phyloP scores from a whole-genome alignment of 2,113 vertebrate species.

The Lycaon pictus region DNA sequence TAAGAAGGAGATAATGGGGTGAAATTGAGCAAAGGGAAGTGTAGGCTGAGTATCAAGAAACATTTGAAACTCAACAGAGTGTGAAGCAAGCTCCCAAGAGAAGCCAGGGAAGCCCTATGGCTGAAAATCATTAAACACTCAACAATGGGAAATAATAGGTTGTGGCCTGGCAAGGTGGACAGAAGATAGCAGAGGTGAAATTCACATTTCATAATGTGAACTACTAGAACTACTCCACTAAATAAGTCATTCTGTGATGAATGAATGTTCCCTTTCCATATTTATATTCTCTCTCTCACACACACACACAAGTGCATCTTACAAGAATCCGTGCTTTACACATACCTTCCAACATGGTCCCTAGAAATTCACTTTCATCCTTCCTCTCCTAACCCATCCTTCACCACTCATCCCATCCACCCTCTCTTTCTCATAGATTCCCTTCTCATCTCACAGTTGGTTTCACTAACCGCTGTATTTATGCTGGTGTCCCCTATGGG shows the following conservation, averaged over 20 bases:
- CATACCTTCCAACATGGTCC: not conserved
- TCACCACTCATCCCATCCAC: not conserved
- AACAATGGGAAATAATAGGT: not conserved
- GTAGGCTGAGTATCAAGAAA: conserved; percentile 49
- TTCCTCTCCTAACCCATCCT: not conserved
- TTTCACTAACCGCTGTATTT: not conserved
- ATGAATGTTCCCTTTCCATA: not conserved
- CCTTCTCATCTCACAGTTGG: not conserved
- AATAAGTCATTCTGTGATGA: not conserved
- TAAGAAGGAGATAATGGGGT: conserved; percentile 34
- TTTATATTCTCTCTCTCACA: not conserved
- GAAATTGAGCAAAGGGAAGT: conserved; percentile 51
- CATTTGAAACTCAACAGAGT: conserved; percentile 32
- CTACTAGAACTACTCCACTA: not conserved
- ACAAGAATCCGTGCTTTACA: not conserved
- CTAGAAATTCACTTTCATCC: not conserved
- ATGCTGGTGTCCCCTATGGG: not conserved
- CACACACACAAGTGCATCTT: not conserved
- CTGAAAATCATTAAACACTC: conserved; percentile 29
- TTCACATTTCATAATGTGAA: not conserved
- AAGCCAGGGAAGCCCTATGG: not conserved
- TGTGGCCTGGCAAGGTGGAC: not conserved
- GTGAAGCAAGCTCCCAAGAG: conserved; percentile 59
- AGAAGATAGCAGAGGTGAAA: not conserved
- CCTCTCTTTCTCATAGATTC: not conserved